Percentiles rank a stretch among this genome's conserved stretches.
These are phyloP conservation scores for Drosophila kanapiae DNA, from an alignment of 1,140 invertebrate genomes.

Conservation along the genomic window DNA sequence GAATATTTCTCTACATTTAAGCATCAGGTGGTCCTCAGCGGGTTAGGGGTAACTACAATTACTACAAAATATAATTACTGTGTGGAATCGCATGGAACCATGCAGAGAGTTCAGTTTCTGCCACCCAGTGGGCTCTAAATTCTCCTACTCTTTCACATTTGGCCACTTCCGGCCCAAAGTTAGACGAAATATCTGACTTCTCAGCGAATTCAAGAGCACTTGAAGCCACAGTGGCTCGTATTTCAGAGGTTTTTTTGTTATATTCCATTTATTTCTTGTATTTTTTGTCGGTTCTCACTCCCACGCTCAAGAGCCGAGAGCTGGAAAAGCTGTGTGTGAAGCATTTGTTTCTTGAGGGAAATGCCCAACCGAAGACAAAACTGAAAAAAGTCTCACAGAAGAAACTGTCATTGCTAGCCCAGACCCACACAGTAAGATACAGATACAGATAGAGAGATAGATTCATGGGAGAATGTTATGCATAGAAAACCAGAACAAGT, in stretches of 20 bases:
- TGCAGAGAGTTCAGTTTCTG: not conserved
- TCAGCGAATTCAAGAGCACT: slow-evolving; percentile 62
- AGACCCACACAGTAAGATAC: slow-evolving; percentile 41
- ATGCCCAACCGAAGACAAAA: slow-evolving; percentile 26
- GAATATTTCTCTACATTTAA: not conserved
- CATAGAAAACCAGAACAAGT: slow-evolving; percentile 57
- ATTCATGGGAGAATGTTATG: slow-evolving; percentile 47
- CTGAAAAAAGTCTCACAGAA: slow-evolving; percentile 24
- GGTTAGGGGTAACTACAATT: not conserved
- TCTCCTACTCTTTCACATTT: slow-evolving; percentile 39
- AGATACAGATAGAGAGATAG: slow-evolving; percentile 18
- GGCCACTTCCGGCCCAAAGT: slow-evolving; percentile 57
- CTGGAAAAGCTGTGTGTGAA: slow-evolving; percentile 75
- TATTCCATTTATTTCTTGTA: slow-evolving; percentile 21
- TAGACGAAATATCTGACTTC: slow-evolving; percentile 38
- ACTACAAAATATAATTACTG: not conserved
- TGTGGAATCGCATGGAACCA: not conserved
- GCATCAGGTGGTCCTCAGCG: slow-evolving; percentile 61
- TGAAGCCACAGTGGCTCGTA: slow-evolving; percentile 56
- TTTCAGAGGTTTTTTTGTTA: slow-evolving; percentile 33
- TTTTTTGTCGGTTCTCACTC: slow-evolving; percentile 68
- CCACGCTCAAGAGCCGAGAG: slow-evolving; percentile 65
- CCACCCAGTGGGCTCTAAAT: slow-evolving; percentile 32
- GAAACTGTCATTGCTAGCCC: slow-evolving; percentile 64
- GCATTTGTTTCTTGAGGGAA: slow-evolving; percentile 39